Percentiles rank a stretch among this genome's conserved stretches.
Conservation (phyloP, 1,140 invertebrate species). For the Chrysopa pallens region DNA sequence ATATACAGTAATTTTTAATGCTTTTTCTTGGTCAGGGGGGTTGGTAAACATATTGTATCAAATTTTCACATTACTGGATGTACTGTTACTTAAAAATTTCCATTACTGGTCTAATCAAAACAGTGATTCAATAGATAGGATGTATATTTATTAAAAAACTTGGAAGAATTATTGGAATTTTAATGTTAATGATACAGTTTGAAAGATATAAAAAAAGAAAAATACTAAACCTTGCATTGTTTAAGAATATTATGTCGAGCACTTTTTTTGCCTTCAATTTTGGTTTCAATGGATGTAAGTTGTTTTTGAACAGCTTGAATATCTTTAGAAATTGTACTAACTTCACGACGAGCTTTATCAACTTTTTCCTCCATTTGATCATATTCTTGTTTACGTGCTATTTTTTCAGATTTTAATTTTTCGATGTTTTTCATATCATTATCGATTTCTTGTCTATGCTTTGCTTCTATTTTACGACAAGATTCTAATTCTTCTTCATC, state of each 20-base stretch:
- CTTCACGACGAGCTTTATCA: conserved; percentile 66
- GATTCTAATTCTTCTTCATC: conserved; percentile 85
- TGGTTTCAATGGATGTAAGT: conserved; percentile 64
- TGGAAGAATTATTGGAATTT: too few relatives aligned
- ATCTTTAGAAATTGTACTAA: conserved; percentile 78
- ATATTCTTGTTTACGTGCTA: conserved; percentile 61
- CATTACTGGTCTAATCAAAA: too few relatives aligned
- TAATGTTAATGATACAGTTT: too few relatives aligned
- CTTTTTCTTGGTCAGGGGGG: too few relatives aligned
- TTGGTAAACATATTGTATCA: too few relatives aligned
- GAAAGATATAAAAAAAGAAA: conserved; percentile 1
- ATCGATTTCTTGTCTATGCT: conserved; percentile 81
- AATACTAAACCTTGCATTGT: conserved; percentile 68
- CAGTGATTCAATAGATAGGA: too few relatives aligned
- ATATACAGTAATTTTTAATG: too few relatives aligned
- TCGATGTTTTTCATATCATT: conserved; percentile 76
- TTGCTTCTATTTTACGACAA: conserved; percentile 70
- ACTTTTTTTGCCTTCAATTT: conserved; percentile 79
- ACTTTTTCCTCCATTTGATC: conserved; percentile 74
- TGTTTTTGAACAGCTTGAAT: conserved; percentile 75
- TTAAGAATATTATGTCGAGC: conserved; percentile 85
- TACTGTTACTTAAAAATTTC: too few relatives aligned
- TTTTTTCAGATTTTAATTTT: conserved; percentile 54
- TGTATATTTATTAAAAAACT: too few relatives aligned
- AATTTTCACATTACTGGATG: too few relatives aligned